Percentiles rank a stretch among this genome's conserved stretches.
Evolutionary conservation across 2,797 vertebrate species (phyloP).

Genomic region (Sibirionetta formosa): DNA sequence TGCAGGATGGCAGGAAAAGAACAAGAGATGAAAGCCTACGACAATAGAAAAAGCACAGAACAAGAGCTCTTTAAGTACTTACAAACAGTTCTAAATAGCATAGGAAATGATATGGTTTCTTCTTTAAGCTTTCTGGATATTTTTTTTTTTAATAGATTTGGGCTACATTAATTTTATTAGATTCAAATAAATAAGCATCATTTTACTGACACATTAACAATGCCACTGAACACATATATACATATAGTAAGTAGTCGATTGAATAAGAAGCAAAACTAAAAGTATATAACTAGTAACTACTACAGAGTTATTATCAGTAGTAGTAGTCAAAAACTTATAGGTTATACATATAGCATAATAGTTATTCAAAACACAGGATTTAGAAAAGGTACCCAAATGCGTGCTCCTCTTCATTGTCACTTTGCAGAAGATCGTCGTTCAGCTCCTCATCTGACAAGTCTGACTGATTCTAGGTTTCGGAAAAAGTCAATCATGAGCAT

Average conservation of each 20-base stretch:
- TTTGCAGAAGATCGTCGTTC: constrained; percentile 97
- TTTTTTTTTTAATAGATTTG: not conserved
- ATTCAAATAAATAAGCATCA: not conserved
- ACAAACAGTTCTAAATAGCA: not conserved
- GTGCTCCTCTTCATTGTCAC: constrained; percentile 93
- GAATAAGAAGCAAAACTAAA: not conserved
- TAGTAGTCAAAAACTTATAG: not conserved
- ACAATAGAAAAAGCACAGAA: not conserved
- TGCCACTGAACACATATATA: not conserved
- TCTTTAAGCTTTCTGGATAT: not conserved
- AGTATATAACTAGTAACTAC: not conserved
- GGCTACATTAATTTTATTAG: not conserved
- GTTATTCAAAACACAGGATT: not conserved
- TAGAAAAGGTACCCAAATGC: constrained; percentile 80
- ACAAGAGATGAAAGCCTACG: not conserved
- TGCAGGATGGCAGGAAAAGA: not conserved
- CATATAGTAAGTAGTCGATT: not conserved
- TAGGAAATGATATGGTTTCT: not conserved
- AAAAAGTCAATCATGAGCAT: constrained; percentile 50
- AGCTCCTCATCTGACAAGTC: constrained; percentile 97
- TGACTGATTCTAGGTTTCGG: constrained; percentile 89
- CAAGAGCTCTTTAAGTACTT: not conserved
- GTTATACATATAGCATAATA: not conserved
- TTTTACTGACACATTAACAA: not conserved
- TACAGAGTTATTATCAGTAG: not conserved